Evolutionary conservation across 2,113 vertebrate genomes (phyloP).

Genomic region (Zootoca vivipara): DNA sequence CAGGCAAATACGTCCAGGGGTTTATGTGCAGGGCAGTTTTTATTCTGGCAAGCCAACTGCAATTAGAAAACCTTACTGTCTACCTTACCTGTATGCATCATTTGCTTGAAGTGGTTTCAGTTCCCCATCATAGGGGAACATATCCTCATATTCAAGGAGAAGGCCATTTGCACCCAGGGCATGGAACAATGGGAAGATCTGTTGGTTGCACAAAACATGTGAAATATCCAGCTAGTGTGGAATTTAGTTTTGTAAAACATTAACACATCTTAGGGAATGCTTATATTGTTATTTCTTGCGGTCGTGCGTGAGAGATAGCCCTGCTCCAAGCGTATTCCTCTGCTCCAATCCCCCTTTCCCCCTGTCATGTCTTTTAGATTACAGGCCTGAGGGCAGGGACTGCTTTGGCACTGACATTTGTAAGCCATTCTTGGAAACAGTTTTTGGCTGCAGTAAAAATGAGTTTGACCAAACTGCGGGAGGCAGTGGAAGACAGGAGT

Average conservation of each 20-base stretch:
- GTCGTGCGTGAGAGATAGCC: background rate
- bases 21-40: too few species aligned
- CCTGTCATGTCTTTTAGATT: too few species aligned
- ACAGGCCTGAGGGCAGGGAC: too few species aligned
- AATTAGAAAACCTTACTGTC: background rate
- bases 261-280: background rate
- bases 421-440: too few species aligned
- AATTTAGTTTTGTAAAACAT: background rate
- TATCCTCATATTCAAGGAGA: constrained; percentile 94
- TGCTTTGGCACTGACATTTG: too few species aligned
- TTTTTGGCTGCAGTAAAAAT: too few species aligned
- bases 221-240: background rate
- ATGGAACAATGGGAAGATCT: constrained; percentile 88
- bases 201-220: background rate
- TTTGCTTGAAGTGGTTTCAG: constrained; percentile 81
- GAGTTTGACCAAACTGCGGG: too few species aligned
- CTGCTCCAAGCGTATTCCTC: background rate
- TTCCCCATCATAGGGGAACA: constrained; percentile 89
- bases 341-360: background rate
- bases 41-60: too few species aligned
- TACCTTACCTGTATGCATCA: constrained; percentile 86
- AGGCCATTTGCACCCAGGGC: constrained; percentile 86
- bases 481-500: too few species aligned
- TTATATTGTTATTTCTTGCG: too few species aligned
- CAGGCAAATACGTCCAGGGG: too few species aligned